Conservation (phyloP, 2,797 vertebrate genomes). For the Crenichthys baileyi region DNA sequence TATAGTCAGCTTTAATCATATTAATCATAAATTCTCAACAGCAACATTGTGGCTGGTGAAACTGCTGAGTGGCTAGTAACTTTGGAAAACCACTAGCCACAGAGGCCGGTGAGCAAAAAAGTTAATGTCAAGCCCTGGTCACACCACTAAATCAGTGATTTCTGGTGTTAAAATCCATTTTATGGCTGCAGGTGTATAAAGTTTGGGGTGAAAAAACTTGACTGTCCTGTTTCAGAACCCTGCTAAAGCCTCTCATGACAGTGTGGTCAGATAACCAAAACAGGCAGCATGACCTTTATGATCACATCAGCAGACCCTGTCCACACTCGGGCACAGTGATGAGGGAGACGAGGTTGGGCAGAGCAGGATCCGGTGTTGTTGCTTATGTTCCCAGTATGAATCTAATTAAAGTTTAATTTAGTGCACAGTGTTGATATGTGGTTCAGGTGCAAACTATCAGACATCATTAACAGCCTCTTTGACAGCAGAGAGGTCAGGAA, state of each 20-base stretch:
- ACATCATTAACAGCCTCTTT: conserved; percentile 31
- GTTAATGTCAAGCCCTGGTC: too few species aligned
- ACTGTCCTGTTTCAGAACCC: neutral
- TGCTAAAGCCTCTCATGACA: conserved; percentile 15
- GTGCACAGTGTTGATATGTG: conserved; percentile 8
- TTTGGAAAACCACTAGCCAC: too few species aligned
- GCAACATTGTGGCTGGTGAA: too few species aligned
- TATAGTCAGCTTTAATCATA: too few species aligned
- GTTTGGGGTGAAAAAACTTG: too few species aligned
- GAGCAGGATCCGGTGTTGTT: conserved; percentile 8
- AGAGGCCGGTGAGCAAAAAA: too few species aligned
- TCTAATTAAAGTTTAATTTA: conserved; percentile 43
- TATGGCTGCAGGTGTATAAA: too few species aligned
- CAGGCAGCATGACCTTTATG: conserved; percentile 17
- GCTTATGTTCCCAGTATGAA: conserved; percentile 16
- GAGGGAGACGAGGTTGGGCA: conserved; percentile 2
- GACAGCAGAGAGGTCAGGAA: conserved; percentile 16
- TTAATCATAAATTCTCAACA: too few species aligned
- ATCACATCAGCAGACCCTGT: conserved; percentile 11
- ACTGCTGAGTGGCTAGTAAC: too few species aligned
- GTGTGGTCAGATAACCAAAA: conserved; percentile 10
- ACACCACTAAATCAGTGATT: too few species aligned
- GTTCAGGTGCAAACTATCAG: conserved; percentile 27
- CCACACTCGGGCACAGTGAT: conserved; percentile 1
- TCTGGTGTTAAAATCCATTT: too few species aligned